Evolutionary conservation across 2,797 vertebrate genomes (phyloP).

Genomic region (Picus viridis): DNA sequence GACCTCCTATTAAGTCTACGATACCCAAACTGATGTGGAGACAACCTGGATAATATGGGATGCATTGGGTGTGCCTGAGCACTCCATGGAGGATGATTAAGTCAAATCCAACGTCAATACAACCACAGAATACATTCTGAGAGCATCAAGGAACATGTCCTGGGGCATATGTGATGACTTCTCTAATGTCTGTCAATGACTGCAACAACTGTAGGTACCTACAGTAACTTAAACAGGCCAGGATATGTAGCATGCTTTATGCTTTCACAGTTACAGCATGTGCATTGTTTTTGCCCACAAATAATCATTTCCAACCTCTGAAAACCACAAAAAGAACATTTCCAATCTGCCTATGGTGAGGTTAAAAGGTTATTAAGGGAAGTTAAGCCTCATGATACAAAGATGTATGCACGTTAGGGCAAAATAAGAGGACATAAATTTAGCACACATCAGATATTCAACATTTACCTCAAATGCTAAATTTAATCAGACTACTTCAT

Average conservation of each 20-base stretch:
- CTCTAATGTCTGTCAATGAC: background rate
- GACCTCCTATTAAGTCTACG: background rate
- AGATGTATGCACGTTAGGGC: background rate
- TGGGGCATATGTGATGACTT: background rate
- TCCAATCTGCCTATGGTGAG: background rate
- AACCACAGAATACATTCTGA: background rate
- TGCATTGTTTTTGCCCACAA: background rate
- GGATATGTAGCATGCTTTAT: background rate
- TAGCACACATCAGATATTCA: background rate
- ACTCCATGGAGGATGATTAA: background rate
- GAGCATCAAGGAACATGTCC: background rate
- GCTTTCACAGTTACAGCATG: background rate
- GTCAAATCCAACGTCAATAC: background rate
- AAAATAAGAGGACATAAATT: background rate
- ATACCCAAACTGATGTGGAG: background rate
- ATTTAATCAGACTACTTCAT: background rate
- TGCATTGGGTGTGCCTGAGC: background rate
- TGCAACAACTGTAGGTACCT: background rate
- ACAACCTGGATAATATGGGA: background rate
- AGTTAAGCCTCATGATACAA: background rate
- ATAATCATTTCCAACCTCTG: background rate
- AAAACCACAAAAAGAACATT: background rate
- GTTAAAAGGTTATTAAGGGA: background rate
- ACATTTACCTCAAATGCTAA: background rate
- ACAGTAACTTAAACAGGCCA: background rate